Evolutionary conservation across 2,113 vertebrate species (phyloP), one percentile per base, ranked within the genome.

Genomic region (Gorsachius goisagi): DNA sequence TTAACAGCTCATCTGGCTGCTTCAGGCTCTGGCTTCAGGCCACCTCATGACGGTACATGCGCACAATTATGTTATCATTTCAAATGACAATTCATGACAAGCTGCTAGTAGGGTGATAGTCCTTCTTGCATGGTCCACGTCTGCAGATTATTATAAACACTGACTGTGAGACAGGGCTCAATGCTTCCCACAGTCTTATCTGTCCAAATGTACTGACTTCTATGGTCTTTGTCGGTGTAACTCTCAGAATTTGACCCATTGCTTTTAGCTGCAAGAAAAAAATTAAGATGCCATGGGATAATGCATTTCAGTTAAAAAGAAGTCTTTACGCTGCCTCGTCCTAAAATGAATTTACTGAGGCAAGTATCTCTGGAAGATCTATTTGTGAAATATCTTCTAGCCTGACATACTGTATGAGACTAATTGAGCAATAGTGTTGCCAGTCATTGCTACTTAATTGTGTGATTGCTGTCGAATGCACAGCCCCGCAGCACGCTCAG

Each of bases 61-160:
- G 71, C 89, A 95, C 94, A 87, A 76, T 94, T 95, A 85, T 93
- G 89, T 91, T 97, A 95, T 96, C 91, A 92, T 97, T 96, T 93
- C 93, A 92, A 89, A 90, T 86, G 91, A 88, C 92, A 96, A 95
- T 89, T 66, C 71, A 32, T 97, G 96, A 97, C 97, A 97, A 97
- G 96, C 80, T 95, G 97, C 94, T 96, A 97, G 96, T 95, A 95
- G 84, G 91, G 97, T 95, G 97, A 97, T 97, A 97, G 96, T 95
- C 96, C 93, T 97, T 30, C 91, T 96, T 97, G 89, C 97, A 96
- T 97, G 97, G 97, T 97, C 96, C 94, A 75, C 21, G 91, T 95
- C 95, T 97, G 95, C 94, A 95, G 96, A 97, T 96, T 97, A 97
- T 95, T 96, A 96, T 97, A 97, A 97, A 96, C 96, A 97, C 95